Percentiles rank a stretch among this genome's conserved stretches.
These are phyloP conservation scores for Enteromius unitaeniatus DNA, from an alignment of 2,797 vertebrate genomes.

Conservation along the genomic window DNA sequence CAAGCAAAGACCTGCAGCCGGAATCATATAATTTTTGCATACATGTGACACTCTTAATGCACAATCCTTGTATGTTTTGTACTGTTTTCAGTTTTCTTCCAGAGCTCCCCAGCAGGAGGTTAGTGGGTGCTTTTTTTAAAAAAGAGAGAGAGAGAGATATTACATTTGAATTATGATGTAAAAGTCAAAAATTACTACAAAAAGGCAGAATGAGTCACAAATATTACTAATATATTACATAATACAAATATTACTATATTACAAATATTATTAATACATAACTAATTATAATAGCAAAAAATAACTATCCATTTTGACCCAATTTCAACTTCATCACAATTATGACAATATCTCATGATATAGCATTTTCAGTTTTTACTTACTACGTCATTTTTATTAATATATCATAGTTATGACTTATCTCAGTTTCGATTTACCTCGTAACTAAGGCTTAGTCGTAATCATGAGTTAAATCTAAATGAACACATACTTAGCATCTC, in stretches of 20 bases:
- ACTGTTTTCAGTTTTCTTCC: slow-evolving; percentile 61
- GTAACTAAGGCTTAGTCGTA: not conserved
- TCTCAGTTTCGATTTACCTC: not conserved
- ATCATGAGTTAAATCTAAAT: not conserved
- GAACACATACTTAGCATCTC: not conserved
- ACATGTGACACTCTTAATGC: slow-evolving; percentile 39
- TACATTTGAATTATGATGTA: too few relatives aligned
- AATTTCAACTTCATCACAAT: not conserved
- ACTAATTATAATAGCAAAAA: not conserved
- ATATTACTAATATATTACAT: not conserved
- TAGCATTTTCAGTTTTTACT: not conserved
- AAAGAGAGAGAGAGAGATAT: too few relatives aligned
- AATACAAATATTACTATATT: too few relatives aligned
- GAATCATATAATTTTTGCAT: slow-evolving; percentile 18
- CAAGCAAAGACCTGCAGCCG: slow-evolving; percentile 47
- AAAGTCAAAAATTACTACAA: not conserved
- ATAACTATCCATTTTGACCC: not conserved
- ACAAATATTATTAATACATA: too few relatives aligned
- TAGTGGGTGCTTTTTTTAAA: slow-evolving; percentile 52
- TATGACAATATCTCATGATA: not conserved
- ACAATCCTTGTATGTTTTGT: slow-evolving; percentile 66
- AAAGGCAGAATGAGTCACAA: not conserved
- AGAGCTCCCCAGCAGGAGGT: slow-evolving; percentile 24
- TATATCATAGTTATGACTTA: not conserved
- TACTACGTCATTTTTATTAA: not conserved